Evolutionary conservation across 2,888 invertebrate genomes (phyloP).

Genomic region (Amphipoea lucens): DNA sequence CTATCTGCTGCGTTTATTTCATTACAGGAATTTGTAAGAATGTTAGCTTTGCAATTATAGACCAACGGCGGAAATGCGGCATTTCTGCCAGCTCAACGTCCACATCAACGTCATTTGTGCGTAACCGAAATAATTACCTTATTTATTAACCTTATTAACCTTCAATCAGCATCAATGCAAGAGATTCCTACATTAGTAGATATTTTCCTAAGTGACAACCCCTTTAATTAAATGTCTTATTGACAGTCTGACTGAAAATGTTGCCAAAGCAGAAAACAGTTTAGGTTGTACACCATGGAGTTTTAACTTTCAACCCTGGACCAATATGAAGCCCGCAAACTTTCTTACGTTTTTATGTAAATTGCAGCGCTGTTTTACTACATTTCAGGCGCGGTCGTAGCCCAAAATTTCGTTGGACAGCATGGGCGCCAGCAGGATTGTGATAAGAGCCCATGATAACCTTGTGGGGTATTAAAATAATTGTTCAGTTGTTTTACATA

Average conservation of each 20-base stretch:
- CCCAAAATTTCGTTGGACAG: background rate
- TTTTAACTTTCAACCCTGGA: too few species aligned
- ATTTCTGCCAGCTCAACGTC: too few species aligned
- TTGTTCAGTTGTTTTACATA: too few species aligned
- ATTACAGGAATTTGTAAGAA: background rate
- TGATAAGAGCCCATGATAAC: background rate
- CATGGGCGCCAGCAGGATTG: background rate
- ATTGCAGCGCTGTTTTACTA: background rate
- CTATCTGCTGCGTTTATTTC: background rate
- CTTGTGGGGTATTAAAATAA: too few species aligned
- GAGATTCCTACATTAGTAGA: background rate
- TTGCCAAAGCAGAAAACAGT: background rate
- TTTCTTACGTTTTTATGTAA: background rate
- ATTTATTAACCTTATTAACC: too few species aligned
- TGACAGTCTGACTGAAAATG: background rate
- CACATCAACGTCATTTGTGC: background rate
- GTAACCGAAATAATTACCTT: background rate
- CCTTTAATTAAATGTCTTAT: background rate
- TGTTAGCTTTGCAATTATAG: background rate
- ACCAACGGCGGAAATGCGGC: background rate
- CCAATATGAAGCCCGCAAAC: background rate
- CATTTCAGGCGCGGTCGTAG: background rate
- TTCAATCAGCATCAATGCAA: background rate
- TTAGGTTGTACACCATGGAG: background rate
- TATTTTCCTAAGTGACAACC: background rate